Evolutionary conservation across 2,888 invertebrate species (phyloP), one percentile per base, ranked within the genome.

Genomic region (Plutella xylostella): DNA sequence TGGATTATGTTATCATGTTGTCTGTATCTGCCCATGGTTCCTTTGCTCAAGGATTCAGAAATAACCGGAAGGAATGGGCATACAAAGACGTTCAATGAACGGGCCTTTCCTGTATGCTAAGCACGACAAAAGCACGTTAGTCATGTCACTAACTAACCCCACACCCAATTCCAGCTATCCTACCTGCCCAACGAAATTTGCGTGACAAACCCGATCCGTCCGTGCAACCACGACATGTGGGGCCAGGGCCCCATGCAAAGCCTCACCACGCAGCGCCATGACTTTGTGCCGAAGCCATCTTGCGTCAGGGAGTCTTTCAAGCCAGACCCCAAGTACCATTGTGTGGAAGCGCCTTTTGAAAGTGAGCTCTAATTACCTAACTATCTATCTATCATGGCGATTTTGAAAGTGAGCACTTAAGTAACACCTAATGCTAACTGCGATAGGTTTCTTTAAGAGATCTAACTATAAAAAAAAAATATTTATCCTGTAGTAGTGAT

Each of bases 241-340:
- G 88, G 89, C 0, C 86, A 87, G 45, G 87, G 87, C 0, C 90
- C 91, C 7, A 89, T 92, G 85, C 90, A 91, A 70, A 88, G 88
- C 49, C 72, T 89, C 49, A 92, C 92, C 1, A 92, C 92, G 0
- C 89, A 91, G 53, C 89, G 91, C 31, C 90, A 90, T 63, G 92
- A 92, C 72, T 92, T 86, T 61, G 89, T 90, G 33, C 86, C 88
- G 0, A 90, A 90, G 60, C 88, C 89, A 0, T 77, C 77, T 48
- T 82, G 78, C 1, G 64, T 79, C 42, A 65, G 85, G 1, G 73
- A 72, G 42, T 74, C 64, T 48, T 77, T 61, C 60, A 77, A 74
- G 48, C 77, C 84, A 0, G 63, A 84, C 0, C 52, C 66, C 0
- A 76, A 75, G 55, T 68, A 75, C 43, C 70, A 72, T 45, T 52